These are phyloP conservation scores for Ditylenchus dipsaci DNA, from an alignment of 1,140 invertebrate species.

Conservation along the genomic window DNA sequence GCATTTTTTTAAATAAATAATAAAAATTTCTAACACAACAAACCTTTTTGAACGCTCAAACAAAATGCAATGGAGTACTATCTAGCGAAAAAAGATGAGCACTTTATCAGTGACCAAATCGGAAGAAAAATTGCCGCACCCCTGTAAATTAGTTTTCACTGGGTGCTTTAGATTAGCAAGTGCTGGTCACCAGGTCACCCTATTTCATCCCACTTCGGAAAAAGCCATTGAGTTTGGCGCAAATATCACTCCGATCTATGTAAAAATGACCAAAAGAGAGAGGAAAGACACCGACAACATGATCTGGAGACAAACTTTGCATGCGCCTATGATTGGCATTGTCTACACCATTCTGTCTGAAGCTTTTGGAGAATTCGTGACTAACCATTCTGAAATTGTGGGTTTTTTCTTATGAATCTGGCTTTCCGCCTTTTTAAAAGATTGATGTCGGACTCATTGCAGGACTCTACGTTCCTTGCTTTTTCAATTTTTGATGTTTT, in stretches of 20 bases:
- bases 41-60: too few species aligned
- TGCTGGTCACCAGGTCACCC: neutral
- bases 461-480: too few species aligned
- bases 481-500: too few species aligned
- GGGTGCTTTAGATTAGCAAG: neutral
- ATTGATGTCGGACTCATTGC: too few species aligned
- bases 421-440: too few species aligned
- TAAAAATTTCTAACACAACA: too few species aligned
- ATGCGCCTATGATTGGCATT: neutral
- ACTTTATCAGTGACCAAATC: too few species aligned
- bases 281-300: neutral
- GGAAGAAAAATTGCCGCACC: too few species aligned
- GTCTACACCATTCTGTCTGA: neutral
- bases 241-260: neutral
- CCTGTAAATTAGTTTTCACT: too few species aligned
- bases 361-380: neutral
- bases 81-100: too few species aligned
- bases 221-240: neutral
- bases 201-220: neutral
- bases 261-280: neutral
- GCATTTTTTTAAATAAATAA: too few species aligned
- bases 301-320: neutral
- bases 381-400: neutral
- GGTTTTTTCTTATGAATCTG: neutral
- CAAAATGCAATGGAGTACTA: too few species aligned